Conservation (phyloP, 1,140 invertebrate genomes). For the Drosophila mojavensis region DNA sequence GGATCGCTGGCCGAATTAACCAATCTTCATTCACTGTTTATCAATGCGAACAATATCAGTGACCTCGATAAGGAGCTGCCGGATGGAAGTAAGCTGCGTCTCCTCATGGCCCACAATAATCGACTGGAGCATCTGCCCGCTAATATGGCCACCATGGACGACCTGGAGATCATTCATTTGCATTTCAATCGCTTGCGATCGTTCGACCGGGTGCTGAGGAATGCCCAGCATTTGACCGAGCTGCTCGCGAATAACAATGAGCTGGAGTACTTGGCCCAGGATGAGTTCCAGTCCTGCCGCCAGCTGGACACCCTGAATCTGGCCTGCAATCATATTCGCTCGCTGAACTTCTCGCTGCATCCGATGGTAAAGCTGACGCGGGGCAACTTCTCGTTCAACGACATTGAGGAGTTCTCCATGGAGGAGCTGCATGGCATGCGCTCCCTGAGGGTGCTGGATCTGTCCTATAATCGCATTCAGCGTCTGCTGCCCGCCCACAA, state of each 20-base stretch:
- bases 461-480: constrained; percentile 90
- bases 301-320: constrained; percentile 88
- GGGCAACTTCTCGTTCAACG: constrained; percentile 90
- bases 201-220: constrained; percentile 88
- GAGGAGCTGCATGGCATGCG: constrained; percentile 90
- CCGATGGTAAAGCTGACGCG: constrained; percentile 87
- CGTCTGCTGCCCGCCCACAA: constrained; percentile 88
- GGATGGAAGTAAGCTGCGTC: constrained; percentile 86
- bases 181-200: constrained; percentile 89
- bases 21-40: constrained; percentile 90
- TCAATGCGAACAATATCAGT: constrained; percentile 90
- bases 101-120: constrained; percentile 90
- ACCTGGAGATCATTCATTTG: constrained; percentile 88
- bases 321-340: constrained; percentile 88
- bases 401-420: constrained; percentile 90
- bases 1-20: constrained; percentile 89
- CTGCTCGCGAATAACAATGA: constrained; percentile 89
- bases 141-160: constrained; percentile 88
- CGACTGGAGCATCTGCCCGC: constrained; percentile 88
- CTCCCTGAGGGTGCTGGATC: constrained; percentile 88
- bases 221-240: constrained; percentile 87
- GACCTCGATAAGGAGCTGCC: constrained; percentile 90
- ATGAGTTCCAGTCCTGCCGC: constrained; percentile 89
- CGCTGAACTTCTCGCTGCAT: constrained; percentile 90
- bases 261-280: constrained; percentile 88